Base-by-base conservation (phyloP, 2,888 invertebrate genomes). In the Chrysotoxum bicinctum region DNA sequence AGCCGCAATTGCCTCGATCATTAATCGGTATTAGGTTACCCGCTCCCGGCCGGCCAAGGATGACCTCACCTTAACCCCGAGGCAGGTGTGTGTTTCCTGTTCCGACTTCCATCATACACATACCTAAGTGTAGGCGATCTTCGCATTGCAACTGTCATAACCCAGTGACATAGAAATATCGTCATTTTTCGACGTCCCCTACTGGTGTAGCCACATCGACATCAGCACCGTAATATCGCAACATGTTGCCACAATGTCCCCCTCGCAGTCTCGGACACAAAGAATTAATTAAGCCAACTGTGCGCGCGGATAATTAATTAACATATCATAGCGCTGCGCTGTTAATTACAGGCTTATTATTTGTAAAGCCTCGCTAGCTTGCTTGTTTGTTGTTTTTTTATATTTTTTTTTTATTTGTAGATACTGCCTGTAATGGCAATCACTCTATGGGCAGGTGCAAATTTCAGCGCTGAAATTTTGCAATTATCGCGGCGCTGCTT, bases 381-480 rank as follows among this genome's bases (percentile, higher is more conserved):
- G 23, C 14, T 75, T 68, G 62, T 32, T 16, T 69, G 54, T 32
- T 58, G 26, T 26, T 43, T 16, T 48, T 32, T 60, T 8, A 32
- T 45, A 5, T 45, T 60, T 5, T 12, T 35, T 19, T 50, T 6
- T 21, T 50, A 56, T 54, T 69, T 54, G 56, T n/a, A n/a, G n/a
- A n/a, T 43, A 50, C 30, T 45, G 37, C 16, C 21, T 60, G 43
- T 54, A 62, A 40, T 35, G 48, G 76, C 85, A 85, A 85, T 85
- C 85, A 85, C 62, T 85, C 26, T 66, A 50, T 48, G 81, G 81
- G 68, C 85, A 85, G 85, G 85, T 85, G 85, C 85, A 85, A 85
- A 85, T 85, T 85, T 85, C 72, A 76, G 80, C 85, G 81, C 85
- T 85, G 81, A 85, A 81, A 77, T 69, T 77, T 81, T 48, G 77